Base-by-base conservation (phyloP, 1,140 invertebrate genomes). In the Battus philenor region DNA sequence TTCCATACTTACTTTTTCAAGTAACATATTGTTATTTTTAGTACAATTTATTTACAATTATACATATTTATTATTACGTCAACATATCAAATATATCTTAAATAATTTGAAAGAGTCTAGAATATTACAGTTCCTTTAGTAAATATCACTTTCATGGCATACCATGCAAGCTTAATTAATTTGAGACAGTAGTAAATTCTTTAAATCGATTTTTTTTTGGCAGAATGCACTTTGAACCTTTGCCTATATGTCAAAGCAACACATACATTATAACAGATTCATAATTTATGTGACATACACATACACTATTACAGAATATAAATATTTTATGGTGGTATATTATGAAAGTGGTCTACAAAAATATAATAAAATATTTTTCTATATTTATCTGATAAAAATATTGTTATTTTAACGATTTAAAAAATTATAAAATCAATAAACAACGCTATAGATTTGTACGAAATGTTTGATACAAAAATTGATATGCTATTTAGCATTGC, bases 321-420 rank as follows among this genome's bases (percentile, higher is more conserved):
- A 7, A 7, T 24, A 2, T 24, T 7, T 24, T 24, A 24, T n/a
- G n/a, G n/a, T 24, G 38, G 38, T 41, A 27, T 16, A 41, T 27
- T 29, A 5, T 41, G 38, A 41, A 41, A 41, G 38, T 27, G 38
- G 13, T 27, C 9, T 11, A 12, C 4, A 11, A 30, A 29, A 27
- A 29, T 3, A 10, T 16, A 34, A 34, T 18, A 17, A 16, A 27
- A 41, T 41, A 41, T 41, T 41, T 41, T 41, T 41, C 38, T 41
- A 41, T 27, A 41, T 41, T 41, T 10, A 29, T 16, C 20, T 39
- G 26, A 39, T 39, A 4, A 22, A 24, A 39, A 6, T n/a, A n/a
- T n/a, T n/a, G n/a, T n/a, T n/a, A n/a, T n/a, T n/a, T n/a, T n/a
- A n/a, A n/a, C n/a, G n/a, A n/a, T n/a, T n/a, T n/a, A n/a, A n/a